A percentile compares a stretch with the other conserved stretches of the same genome.
These are phyloP conservation scores for Epinotia nisella DNA, from an alignment of 2,888 invertebrate species.

Conservation along the genomic window DNA sequence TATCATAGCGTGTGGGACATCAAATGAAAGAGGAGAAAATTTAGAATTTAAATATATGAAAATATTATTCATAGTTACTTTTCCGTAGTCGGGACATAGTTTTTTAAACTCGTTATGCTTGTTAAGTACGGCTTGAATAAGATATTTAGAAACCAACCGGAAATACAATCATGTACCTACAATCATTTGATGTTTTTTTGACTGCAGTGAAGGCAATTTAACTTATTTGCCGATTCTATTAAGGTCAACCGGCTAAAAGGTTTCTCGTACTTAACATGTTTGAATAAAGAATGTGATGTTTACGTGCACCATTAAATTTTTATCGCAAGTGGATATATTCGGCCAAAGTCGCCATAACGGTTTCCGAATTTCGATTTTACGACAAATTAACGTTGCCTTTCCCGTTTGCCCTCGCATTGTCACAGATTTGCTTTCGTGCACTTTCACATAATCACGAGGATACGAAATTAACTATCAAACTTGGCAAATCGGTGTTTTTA, in stretches of 20 bases:
- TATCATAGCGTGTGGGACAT: too few species aligned
- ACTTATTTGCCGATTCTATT: background rate
- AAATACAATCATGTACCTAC: background rate
- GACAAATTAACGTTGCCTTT: conserved; percentile 37
- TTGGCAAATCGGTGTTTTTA: conserved; percentile 37
- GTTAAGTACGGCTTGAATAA: too few species aligned
- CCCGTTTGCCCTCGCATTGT: conserved; percentile 28
- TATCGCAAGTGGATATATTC: background rate
- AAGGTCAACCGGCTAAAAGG: conserved; percentile 8
- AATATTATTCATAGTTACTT: too few species aligned
- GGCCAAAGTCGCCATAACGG: conserved; percentile 21
- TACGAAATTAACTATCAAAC: conserved; percentile 34
- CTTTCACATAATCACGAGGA: conserved; percentile 39
- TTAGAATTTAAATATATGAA: too few species aligned
- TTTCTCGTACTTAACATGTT: background rate
- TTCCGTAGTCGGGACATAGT: too few species aligned
- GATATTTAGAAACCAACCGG: too few species aligned
- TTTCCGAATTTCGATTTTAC: conserved; percentile 29
- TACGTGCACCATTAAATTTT: background rate
- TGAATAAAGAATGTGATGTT: conserved; percentile 7
- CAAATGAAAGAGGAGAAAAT: too few species aligned
- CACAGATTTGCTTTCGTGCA: conserved; percentile 30
- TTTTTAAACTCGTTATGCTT: too few species aligned
- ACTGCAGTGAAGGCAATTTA: background rate
- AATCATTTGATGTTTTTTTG: too few species aligned